Conservation (phyloP, 2,888 invertebrate genomes). For the Monopis laevigella region DNA sequence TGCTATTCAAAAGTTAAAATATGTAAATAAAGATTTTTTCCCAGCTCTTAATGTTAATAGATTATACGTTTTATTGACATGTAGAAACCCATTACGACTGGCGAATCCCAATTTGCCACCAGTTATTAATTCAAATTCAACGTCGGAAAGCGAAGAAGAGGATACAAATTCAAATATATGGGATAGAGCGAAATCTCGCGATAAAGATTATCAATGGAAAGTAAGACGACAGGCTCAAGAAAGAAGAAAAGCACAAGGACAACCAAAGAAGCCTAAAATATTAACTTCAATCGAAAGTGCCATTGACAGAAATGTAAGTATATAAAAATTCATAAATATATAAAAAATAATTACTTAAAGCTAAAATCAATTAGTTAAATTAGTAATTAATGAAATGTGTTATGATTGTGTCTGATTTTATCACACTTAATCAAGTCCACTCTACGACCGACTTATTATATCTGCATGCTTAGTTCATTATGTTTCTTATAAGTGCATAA, state of each 20-base stretch:
- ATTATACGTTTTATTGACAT: conserved; percentile 67
- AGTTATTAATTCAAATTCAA: conserved; percentile 27
- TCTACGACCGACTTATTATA: too few species aligned
- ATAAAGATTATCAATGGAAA: conserved; percentile 60
- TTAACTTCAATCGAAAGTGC: conserved; percentile 47
- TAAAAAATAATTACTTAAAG: too few species aligned
- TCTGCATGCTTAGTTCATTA: too few species aligned
- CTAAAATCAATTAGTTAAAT: too few species aligned
- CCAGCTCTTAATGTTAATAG: conserved; percentile 69
- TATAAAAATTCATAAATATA: too few species aligned
- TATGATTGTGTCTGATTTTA: too few species aligned
- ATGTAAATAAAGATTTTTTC: conserved; percentile 69
- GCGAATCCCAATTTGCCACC: conserved; percentile 50
- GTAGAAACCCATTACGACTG: conserved; percentile 58
- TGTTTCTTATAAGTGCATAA: too few species aligned
- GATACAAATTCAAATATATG: conserved; percentile 34
- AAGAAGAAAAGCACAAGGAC: conserved; percentile 33
- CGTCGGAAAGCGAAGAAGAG: conserved; percentile 49
- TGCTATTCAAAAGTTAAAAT: conserved; percentile 74
- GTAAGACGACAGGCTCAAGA: conserved; percentile 45
- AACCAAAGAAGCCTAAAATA: conserved; percentile 34
- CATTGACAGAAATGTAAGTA: conserved; percentile 65
- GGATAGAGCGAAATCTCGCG: conserved; percentile 56
- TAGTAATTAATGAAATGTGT: too few species aligned
- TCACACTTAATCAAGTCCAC: too few species aligned